Evolutionary conservation across 2,113 vertebrate genomes (phyloP).

Genomic region (Nipponia nippon): DNA sequence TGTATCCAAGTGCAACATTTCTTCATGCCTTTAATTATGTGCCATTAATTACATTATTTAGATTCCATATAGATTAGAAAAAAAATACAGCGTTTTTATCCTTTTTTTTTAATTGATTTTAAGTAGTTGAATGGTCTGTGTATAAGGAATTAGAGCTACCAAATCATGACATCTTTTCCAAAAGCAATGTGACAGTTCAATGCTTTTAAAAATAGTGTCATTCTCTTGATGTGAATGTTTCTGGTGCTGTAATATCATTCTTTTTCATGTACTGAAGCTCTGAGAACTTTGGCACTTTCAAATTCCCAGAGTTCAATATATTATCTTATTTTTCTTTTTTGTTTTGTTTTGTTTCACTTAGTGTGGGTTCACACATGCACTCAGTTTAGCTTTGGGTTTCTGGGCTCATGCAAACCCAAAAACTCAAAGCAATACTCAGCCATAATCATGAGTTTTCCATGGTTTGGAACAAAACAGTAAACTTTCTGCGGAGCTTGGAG

Average conservation of each 20-base stretch:
- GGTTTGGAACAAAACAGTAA: background rate
- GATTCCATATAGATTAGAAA: background rate
- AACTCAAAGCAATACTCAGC: background rate
- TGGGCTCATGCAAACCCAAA: background rate
- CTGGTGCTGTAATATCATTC: background rate
- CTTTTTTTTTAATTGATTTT: background rate
- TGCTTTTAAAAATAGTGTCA: background rate
- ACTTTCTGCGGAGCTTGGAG: background rate
- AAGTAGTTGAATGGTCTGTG: background rate
- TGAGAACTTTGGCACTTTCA: background rate
- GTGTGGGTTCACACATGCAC: background rate
- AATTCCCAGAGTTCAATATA: background rate
- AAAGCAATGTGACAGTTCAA: background rate
- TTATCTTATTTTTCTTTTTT: fast-evolving
- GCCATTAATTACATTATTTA: background rate
- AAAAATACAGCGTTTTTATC: background rate
- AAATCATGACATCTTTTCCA: background rate
- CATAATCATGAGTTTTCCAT: background rate
- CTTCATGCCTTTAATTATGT: background rate
- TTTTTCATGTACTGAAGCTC: background rate
- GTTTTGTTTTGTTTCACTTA: background rate
- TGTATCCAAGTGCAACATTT: background rate
- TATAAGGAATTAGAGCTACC: background rate
- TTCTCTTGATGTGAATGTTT: background rate
- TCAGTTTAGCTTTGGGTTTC: background rate